These are phyloP conservation scores for Rhizoglyphus robini DNA, from an alignment of 1,140 invertebrate species.

Conservation along the genomic window DNA sequence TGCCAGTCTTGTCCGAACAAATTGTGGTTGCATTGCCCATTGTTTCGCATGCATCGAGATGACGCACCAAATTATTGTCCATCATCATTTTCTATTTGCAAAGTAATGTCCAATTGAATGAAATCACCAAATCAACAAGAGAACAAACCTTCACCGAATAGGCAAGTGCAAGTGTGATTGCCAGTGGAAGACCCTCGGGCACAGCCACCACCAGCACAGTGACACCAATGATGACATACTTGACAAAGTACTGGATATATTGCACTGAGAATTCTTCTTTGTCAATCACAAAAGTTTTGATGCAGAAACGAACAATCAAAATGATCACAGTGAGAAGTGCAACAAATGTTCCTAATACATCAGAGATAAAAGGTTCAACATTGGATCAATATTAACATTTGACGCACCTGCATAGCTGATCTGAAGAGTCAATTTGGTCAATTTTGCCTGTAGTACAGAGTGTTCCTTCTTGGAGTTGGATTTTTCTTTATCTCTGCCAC, in stretches of 20 bases:
- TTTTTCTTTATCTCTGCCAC: constrained; percentile 14
- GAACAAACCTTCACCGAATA: constrained; percentile 98
- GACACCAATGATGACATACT: constrained; percentile 96
- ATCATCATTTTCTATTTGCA: constrained; percentile 99
- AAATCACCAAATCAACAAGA: too few relatives aligned
- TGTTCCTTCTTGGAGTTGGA: constrained; percentile 44
- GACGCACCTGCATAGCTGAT: constrained; percentile 87
- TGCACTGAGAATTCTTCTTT: constrained; percentile 53
- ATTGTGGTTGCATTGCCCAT: constrained; percentile 99
- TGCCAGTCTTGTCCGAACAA: constrained; percentile 98
- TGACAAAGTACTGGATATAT: constrained; percentile 78
- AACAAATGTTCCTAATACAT: too few relatives aligned
- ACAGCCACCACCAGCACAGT: constrained; percentile 97
- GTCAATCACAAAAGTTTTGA: constrained; percentile 73
- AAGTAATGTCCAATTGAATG: too few relatives aligned
- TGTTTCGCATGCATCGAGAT: constrained; percentile 98
- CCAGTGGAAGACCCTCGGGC: constrained; percentile 91
- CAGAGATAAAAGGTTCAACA: too few relatives aligned
- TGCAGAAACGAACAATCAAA: constrained; percentile 83
- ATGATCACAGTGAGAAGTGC: constrained; percentile 91
- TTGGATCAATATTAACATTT: too few relatives aligned
- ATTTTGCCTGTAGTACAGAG: constrained; percentile 93
- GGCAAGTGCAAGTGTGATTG: constrained; percentile 90
- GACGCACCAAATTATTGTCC: constrained; percentile 96
- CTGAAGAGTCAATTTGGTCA: constrained; percentile 95